phyloP scores from a whole-genome alignment of 2,797 vertebrate genomes.

The Epinephelus awoara region DNA sequence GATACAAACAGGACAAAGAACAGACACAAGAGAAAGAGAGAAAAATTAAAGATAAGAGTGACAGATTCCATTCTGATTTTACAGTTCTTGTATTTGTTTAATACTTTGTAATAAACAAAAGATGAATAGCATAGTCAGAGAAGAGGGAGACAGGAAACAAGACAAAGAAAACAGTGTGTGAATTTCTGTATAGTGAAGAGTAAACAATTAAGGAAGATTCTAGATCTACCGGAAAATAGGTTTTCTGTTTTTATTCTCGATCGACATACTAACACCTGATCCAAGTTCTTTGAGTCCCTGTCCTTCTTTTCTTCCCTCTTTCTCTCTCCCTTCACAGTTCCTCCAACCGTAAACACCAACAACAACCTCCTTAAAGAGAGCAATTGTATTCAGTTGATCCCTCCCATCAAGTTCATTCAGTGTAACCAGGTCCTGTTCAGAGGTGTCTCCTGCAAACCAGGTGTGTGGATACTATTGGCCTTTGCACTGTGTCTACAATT shows the following conservation, averaged over 20 bases:
- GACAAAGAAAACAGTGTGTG: slow-evolving; percentile 67
- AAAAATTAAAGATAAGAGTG: slow-evolving; percentile 64
- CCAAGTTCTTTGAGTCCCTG: slow-evolving; percentile 32
- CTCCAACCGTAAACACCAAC: slow-evolving; percentile 22
- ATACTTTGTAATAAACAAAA: slow-evolving; percentile 82
- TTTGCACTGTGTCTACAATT: not conserved
- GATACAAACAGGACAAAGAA: slow-evolving; percentile 74
- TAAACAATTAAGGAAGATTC: slow-evolving; percentile 75
- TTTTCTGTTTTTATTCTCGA: slow-evolving; percentile 58
- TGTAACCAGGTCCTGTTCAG: slow-evolving; percentile 35
- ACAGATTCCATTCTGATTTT: slow-evolving; percentile 72
- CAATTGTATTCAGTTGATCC: slow-evolving; percentile 19
- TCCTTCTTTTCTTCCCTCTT: slow-evolving; percentile 9
- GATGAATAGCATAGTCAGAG: slow-evolving; percentile 58
- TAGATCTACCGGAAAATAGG: slow-evolving; percentile 70
- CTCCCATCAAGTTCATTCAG: slow-evolving; percentile 27
- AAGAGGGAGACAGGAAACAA: slow-evolving; percentile 64
- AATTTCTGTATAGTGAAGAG: slow-evolving; percentile 65
- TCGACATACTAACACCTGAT: slow-evolving; percentile 63
- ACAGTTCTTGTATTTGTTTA: slow-evolving; percentile 78
- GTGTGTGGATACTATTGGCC: not conserved
- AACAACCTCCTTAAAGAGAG: slow-evolving; percentile 18
- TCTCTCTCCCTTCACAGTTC: slow-evolving; percentile 7
- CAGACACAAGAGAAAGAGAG: slow-evolving; percentile 65
- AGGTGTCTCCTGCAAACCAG: slow-evolving; percentile 27